These are phyloP conservation scores for Glareola pratincola DNA, from an alignment of 2,113 vertebrate genomes.

Conservation along the genomic window DNA sequence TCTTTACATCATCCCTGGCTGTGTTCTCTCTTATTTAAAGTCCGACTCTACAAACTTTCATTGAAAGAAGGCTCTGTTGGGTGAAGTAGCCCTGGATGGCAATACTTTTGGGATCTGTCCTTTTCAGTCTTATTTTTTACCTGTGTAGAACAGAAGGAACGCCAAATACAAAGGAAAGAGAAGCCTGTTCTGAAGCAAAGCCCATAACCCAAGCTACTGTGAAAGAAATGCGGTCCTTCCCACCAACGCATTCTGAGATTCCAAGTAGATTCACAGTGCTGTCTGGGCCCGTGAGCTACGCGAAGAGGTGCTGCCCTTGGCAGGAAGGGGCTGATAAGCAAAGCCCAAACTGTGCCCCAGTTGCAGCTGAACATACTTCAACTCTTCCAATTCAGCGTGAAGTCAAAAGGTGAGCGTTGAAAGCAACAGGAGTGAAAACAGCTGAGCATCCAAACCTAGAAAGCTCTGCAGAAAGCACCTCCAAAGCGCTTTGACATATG, in stretches of 20 bases:
- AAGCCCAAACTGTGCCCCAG: neutral
- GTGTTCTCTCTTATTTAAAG: neutral
- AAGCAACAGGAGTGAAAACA: neutral
- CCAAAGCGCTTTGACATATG: neutral
- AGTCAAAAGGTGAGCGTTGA: neutral
- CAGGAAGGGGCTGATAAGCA: neutral
- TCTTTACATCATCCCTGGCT: neutral
- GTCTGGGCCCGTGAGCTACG: neutral
- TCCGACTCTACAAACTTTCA: neutral
- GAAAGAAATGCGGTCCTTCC: neutral
- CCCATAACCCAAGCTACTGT: neutral
- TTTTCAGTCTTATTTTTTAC: neutral
- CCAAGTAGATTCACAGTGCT: neutral
- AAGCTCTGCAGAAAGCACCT: neutral
- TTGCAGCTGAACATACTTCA: neutral
- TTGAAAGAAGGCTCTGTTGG: neutral
- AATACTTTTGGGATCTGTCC: neutral
- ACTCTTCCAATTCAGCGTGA: neutral
- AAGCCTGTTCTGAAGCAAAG: neutral
- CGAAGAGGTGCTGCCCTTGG: neutral
- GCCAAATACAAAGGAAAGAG: neutral
- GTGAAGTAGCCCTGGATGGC: neutral
- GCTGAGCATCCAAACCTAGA: neutral
- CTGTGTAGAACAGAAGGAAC: neutral
- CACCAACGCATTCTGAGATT: neutral